Evolutionary conservation across 2,797 vertebrate species (phyloP).

Genomic region (Sebastes steindachneri): DNA sequence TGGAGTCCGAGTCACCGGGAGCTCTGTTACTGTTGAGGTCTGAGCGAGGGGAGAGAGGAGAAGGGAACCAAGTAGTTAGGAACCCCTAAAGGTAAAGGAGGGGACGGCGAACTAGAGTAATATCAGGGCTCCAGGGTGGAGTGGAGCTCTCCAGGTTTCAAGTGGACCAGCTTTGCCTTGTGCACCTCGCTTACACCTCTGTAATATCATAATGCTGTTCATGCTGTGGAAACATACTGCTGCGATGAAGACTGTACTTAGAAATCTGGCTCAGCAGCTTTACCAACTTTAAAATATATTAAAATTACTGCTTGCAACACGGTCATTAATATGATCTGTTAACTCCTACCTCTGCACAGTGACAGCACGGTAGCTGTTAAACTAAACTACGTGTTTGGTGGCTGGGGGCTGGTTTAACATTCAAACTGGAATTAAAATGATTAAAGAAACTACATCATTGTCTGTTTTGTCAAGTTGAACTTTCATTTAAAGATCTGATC

Average conservation of each 20-base stretch:
- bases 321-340: neutral
- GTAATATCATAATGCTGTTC: neutral
- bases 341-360: slow-evolving; percentile 48
- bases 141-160: neutral
- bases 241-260: slow-evolving; percentile 3
- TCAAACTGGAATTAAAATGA: neutral
- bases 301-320: slow-evolving; percentile 17
- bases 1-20: slow-evolving; percentile 91
- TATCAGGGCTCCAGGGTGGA: neutral
- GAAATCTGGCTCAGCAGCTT: slow-evolving; percentile 1
- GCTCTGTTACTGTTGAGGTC: slow-evolving; percentile 85
- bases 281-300: slow-evolving; percentile 12
- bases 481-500: neutral
- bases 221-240: slow-evolving; percentile 9
- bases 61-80: neutral
- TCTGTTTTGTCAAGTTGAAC: slow-evolving; percentile 2
- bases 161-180: slow-evolving; percentile 41
- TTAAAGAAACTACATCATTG: neutral
- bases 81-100: neutral
- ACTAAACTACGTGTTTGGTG: neutral
- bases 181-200: neutral
- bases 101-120: neutral
- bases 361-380: neutral
- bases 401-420: neutral
- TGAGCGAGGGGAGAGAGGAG: slow-evolving; percentile 61